Conservation (phyloP, 2,113 vertebrate genomes). For the Saccopteryx bilineata region DNA sequence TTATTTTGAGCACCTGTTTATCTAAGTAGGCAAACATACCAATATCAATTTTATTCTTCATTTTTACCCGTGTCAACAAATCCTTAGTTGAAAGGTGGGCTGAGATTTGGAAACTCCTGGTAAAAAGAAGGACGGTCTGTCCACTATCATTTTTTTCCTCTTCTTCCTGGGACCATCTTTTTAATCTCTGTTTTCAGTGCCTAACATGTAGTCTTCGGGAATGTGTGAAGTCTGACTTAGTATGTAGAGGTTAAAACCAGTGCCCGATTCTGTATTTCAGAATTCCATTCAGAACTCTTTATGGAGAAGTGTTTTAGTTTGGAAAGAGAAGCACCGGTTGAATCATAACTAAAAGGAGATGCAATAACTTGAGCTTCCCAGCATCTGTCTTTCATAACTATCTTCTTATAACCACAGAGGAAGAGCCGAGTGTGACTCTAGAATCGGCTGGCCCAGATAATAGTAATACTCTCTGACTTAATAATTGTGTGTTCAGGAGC, state of each 20-base stretch:
- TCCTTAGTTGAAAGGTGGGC: neutral
- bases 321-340: neutral
- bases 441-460: neutral
- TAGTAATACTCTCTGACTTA: neutral
- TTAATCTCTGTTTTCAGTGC: neutral
- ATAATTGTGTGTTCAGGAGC: neutral
- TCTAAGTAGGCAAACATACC: slow-evolving; percentile 1
- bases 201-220: neutral
- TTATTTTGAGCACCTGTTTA: slow-evolving; percentile 47
- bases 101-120: neutral
- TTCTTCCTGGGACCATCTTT: neutral
- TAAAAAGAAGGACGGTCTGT: neutral
- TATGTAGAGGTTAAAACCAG: neutral
- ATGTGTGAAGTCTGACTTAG: neutral
- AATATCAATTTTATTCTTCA: slow-evolving; percentile 42
- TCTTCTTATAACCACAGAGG: neutral
- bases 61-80: slow-evolving; percentile 55
- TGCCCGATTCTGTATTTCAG: neutral
- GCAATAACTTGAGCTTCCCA: neutral
- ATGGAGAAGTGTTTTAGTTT: slow-evolving; percentile 2
- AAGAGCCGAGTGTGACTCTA: neutral
- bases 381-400: neutral
- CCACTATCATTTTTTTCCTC: neutral
- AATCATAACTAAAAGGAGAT: neutral
- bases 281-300: neutral